A percentile compares a stretch with the other conserved stretches of the same genome.
phyloP scores from a whole-genome alignment of 2,888 invertebrate species.

The Euzophera pinguis region DNA sequence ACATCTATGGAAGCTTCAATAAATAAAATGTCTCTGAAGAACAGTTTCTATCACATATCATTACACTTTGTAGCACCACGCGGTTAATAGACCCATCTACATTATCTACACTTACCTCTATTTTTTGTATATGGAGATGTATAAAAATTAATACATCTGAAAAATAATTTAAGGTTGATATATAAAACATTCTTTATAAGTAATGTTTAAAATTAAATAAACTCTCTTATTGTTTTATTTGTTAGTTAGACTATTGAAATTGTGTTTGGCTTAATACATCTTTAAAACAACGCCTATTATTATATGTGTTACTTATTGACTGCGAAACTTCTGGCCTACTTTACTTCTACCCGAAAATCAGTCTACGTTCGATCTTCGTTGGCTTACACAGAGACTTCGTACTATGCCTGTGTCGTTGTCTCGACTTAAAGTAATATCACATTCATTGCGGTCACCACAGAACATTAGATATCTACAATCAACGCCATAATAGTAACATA shows the following conservation, averaged over 20 bases:
- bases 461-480: constrained; percentile 33
- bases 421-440: constrained; percentile 75
- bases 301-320: constrained; percentile 63
- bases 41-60: constrained; percentile 78
- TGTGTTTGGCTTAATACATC: constrained; percentile 68
- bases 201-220: constrained; percentile 77
- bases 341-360: constrained; percentile 76
- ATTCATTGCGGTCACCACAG: constrained; percentile 58
- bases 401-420: constrained; percentile 39
- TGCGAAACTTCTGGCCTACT: constrained; percentile 68
- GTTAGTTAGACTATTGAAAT: constrained; percentile 65
- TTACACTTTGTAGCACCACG: constrained; percentile 79
- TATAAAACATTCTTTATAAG: constrained; percentile 77
- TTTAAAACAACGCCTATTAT: constrained; percentile 62
- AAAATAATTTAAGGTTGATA: constrained; percentile 75
- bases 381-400: constrained; percentile 50
- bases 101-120: constrained; percentile 71
- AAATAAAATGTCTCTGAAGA: constrained; percentile 79
- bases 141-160: constrained; percentile 79
- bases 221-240: constrained; percentile 71
- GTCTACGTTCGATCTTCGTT: constrained; percentile 68
- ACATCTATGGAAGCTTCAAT: constrained; percentile 74
- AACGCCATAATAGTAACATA: constrained; percentile 30
- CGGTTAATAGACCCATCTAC: constrained; percentile 78
- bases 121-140: constrained; percentile 76